Evolutionary conservation across 2,113 vertebrate genomes (phyloP).

Genomic region (Rhombomys opimus): DNA sequence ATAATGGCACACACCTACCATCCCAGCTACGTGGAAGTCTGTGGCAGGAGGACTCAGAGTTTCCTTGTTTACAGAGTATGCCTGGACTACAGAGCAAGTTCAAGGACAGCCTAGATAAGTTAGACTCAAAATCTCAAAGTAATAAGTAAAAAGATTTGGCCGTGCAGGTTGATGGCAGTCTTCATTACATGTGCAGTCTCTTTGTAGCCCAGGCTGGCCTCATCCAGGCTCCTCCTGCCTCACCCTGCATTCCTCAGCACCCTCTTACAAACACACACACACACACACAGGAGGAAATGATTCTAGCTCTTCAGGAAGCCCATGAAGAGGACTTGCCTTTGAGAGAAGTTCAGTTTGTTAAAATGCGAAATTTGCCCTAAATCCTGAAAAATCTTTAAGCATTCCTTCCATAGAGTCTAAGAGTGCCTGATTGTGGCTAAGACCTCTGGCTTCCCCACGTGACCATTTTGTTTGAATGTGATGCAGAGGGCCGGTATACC

Average conservation of each 20-base stretch:
- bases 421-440: slow-evolving; percentile 37
- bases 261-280: too few relatives aligned
- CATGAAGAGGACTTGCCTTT: not conserved
- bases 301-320: slow-evolving; percentile 2
- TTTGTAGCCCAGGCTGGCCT: not conserved
- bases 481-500: slow-evolving; percentile 63
- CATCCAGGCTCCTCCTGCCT: not conserved
- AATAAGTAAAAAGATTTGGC: not conserved
- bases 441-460: slow-evolving; percentile 48
- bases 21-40: not conserved
- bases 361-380: not conserved
- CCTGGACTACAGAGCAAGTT: not conserved
- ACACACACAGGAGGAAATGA: not conserved
- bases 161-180: too few relatives aligned
- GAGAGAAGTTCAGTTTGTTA: slow-evolving; percentile 1
- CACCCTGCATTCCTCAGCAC: not conserved
- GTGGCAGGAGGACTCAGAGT: not conserved
- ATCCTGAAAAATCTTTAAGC: slow-evolving; percentile 43
- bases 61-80: not conserved
- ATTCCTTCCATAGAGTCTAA: not conserved
- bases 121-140: not conserved
- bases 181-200: not conserved
- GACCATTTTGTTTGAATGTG: slow-evolving; percentile 56
- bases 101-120: not conserved
- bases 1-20: not conserved